These are phyloP conservation scores for Caenorhabditis plicata DNA, from an alignment of 2,888 invertebrate genomes.

Conservation along the genomic window DNA sequence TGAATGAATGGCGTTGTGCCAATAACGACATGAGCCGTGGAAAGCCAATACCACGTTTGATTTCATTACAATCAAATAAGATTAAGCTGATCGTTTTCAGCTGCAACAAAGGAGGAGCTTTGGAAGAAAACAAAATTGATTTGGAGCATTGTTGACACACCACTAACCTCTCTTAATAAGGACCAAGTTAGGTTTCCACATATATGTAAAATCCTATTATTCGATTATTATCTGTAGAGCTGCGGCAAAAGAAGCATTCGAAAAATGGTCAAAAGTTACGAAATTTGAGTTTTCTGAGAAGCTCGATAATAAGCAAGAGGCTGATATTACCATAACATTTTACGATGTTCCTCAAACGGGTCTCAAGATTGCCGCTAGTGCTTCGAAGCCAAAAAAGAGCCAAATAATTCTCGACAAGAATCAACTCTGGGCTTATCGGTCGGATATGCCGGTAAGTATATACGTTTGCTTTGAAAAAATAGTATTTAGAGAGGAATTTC, in stretches of 20 bases:
- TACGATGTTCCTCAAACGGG: slow-evolving; percentile 36
- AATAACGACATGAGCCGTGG: slow-evolving; percentile 33
- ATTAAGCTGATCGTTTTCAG: too few species aligned
- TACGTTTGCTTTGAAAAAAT: too few species aligned
- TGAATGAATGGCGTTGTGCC: slow-evolving; percentile 41
- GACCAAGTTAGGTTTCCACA: slow-evolving; percentile 16
- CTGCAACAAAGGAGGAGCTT: slow-evolving; percentile 33
- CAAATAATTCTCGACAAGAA: slow-evolving; percentile 37
- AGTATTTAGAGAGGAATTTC: slow-evolving; percentile 33
- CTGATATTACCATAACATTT: slow-evolving; percentile 51
- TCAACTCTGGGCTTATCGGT: slow-evolving; percentile 34
- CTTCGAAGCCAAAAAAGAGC: slow-evolving; percentile 29
- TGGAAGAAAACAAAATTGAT: slow-evolving; percentile 46
- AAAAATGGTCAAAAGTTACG: slow-evolving; percentile 34
- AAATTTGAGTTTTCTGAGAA: slow-evolving; percentile 32
- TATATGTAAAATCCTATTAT: background rate
- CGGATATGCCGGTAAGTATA: slow-evolving; percentile 23
- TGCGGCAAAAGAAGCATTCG: slow-evolving; percentile 37
- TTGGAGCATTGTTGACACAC: slow-evolving; percentile 35
- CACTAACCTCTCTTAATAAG: slow-evolving; percentile 22
- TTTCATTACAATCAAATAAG: background rate
- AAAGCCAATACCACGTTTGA: slow-evolving; percentile 15
- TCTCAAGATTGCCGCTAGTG: slow-evolving; percentile 23
- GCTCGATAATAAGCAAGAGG: slow-evolving; percentile 7
- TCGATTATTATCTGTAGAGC: slow-evolving; percentile 6